Evolutionary conservation across 1,140 invertebrate species (phyloP).

Genomic region (Rhizoglyphus robini): DNA sequence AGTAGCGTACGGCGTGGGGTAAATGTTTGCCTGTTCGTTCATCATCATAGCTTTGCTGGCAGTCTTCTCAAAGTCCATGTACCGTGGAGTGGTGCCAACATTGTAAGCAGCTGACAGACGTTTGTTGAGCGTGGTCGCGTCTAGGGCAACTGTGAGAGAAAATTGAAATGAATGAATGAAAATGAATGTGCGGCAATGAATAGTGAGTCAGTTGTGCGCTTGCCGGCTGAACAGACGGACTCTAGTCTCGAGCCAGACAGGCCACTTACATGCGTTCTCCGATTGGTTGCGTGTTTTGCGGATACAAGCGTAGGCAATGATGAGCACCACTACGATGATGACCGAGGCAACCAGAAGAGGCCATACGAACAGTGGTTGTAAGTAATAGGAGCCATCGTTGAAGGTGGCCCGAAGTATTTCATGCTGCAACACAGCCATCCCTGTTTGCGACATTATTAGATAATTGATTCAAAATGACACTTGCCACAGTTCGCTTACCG

Average conservation of each 20-base stretch:
- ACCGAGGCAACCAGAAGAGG: constrained; percentile 23
- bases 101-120: constrained; percentile 16
- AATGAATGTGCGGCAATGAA: neutral
- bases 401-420: constrained; percentile 2
- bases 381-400: constrained; percentile 22
- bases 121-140: constrained; percentile 12
- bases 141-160: constrained; percentile 1
- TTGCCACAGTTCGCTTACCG: neutral
- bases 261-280: constrained; percentile 8
- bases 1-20: constrained; percentile 22
- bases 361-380: constrained; percentile 24
- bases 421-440: neutral
- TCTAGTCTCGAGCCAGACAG: neutral
- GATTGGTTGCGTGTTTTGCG: constrained; percentile 19
- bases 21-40: constrained; percentile 2
- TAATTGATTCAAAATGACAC: neutral
- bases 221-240: too few species aligned
- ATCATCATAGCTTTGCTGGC: constrained; percentile 12
- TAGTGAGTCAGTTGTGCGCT: neutral
- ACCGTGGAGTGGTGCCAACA: constrained; percentile 17
- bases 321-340: constrained; percentile 25
- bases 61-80: constrained; percentile 19
- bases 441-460: neutral
- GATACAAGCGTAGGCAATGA: constrained; percentile 25
- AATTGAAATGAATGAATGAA: neutral